Conservation (phyloP, 2,113 vertebrate genomes). For the Nyctereutes procyonoides region DNA sequence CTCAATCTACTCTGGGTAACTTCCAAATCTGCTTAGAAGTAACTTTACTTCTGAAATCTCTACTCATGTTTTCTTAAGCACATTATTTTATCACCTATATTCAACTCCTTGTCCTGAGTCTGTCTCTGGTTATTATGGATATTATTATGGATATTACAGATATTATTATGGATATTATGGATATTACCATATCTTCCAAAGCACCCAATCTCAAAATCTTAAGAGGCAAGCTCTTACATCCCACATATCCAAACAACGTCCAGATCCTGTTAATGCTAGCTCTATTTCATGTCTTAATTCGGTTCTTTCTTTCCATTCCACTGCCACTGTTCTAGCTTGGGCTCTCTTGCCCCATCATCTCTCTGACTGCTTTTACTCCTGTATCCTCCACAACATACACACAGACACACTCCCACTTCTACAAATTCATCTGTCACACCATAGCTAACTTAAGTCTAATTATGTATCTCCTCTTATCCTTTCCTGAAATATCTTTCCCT, state of each 20-base stretch:
- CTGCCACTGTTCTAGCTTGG: neutral
- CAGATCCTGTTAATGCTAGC: constrained; percentile 10
- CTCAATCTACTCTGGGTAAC: neutral
- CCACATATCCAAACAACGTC: neutral
- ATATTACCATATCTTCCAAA: neutral
- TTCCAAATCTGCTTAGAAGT: neutral
- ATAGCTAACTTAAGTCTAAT: neutral
- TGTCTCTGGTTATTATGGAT: neutral
- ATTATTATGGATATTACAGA: too few species aligned
- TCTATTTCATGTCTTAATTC: neutral
- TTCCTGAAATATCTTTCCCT: neutral
- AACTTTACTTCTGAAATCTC: neutral
- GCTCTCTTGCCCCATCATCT: neutral
- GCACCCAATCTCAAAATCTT: neutral
- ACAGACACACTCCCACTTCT: neutral
- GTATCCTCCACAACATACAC: neutral
- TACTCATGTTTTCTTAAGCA: neutral
- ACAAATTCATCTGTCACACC: neutral
- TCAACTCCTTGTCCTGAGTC: neutral
- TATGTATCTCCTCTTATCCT: neutral
- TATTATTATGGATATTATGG: too few species aligned
- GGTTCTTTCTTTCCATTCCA: neutral
- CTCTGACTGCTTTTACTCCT: neutral
- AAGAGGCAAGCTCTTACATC: neutral
- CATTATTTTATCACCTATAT: neutral